These are phyloP conservation scores for Aproaerema taeniolella DNA, from an alignment of 2,888 invertebrate genomes.

Conservation along the genomic window DNA sequence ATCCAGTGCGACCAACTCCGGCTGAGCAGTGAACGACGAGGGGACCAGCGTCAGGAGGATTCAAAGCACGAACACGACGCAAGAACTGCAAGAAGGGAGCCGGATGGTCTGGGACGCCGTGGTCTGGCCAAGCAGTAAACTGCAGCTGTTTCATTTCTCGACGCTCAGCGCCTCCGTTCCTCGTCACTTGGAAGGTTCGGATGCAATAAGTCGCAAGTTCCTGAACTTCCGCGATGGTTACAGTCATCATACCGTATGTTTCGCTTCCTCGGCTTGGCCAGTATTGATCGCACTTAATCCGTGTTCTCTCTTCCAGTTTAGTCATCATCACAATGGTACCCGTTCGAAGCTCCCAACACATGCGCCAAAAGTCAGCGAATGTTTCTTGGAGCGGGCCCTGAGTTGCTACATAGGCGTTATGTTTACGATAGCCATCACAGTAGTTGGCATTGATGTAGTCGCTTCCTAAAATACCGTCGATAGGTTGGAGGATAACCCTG, in stretches of 20 bases:
- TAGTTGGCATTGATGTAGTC: slow-evolving; percentile 99
- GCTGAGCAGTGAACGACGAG: slow-evolving; percentile 96
- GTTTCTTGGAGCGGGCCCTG: slow-evolving; percentile 99
- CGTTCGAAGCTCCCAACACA: slow-evolving; percentile 98
- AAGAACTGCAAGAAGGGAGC: slow-evolving; percentile 99
- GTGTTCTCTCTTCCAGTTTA: slow-evolving; percentile 95
- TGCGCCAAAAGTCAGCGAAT: slow-evolving; percentile 98
- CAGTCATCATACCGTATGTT: slow-evolving; percentile 95
- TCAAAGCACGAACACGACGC: slow-evolving; percentile 92
- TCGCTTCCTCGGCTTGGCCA: slow-evolving; percentile 98
- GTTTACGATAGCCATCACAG: slow-evolving; percentile 98
- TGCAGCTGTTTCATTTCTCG: slow-evolving; percentile 98
- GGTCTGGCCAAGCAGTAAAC: slow-evolving; percentile 99
- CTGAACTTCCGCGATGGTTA: slow-evolving; percentile 95
- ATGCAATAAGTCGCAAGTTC: slow-evolving; percentile 99
- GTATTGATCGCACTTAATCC: slow-evolving; percentile 98
- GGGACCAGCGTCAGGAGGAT: slow-evolving; percentile 95
- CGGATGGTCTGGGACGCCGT: slow-evolving; percentile 99
- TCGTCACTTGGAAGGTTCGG: slow-evolving; percentile 94
- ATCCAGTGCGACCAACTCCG: slow-evolving; percentile 95
- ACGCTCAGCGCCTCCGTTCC: slow-evolving; percentile 88
- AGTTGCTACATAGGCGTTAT: slow-evolving; percentile 99
- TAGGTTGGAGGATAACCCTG: slow-evolving; percentile 93
- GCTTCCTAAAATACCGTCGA: slow-evolving; percentile 92
- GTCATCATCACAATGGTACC: slow-evolving; percentile 99